Base-by-base conservation (phyloP, 1,140 invertebrate genomes). In the Pseudachorutes palmiensis region DNA sequence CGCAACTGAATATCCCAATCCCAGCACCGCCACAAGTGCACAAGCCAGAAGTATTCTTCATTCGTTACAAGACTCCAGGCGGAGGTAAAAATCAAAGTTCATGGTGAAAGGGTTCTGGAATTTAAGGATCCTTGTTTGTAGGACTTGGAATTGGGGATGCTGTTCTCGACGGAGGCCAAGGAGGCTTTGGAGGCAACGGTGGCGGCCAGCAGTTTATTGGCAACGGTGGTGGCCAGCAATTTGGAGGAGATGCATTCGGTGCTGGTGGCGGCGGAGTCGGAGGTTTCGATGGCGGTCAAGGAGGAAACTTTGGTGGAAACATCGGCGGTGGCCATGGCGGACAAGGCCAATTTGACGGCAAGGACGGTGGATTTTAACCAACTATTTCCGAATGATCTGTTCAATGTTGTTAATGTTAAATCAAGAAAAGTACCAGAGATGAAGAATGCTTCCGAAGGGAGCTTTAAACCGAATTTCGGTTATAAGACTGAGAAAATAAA, bases 1-100 rank as follows among this genome's bases (percentile, higher is more conserved):
- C 88, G 72, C 86, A 89, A 75, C 86, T 91, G 77, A 81, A 81
- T 72, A 83, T 91, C 64, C 87, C 87, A n/a, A 85, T 87, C 2
- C 80, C 85, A 31, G 82, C 86, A 1, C 88, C 89, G 2, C 90
- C 88, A 49, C 86, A 88, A 74, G 88, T 88, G 57, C 61, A 28
- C 51, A 64, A 72, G 41, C 67, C 67, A n/a, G 88, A 91, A 80
- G 89, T 91, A 58, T 90, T 88, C 83, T 90, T 89, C 83, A 90
- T 89, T 84, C 86, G 88, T 68, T 90, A 90, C 85, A 88, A 63
- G 61, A 63, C 61, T 63, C 61, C 61, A 32, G 51, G n/a, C n/a
- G n/a, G 51, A 55, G 59, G 59, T 63, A 32, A 63, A 12, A 12
- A 22, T 9, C 26, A 24, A 41, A 41, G 9, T 14, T 12, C 30